Conservation (phyloP, 2,113 vertebrate species). For the Morone saxatilis region DNA sequence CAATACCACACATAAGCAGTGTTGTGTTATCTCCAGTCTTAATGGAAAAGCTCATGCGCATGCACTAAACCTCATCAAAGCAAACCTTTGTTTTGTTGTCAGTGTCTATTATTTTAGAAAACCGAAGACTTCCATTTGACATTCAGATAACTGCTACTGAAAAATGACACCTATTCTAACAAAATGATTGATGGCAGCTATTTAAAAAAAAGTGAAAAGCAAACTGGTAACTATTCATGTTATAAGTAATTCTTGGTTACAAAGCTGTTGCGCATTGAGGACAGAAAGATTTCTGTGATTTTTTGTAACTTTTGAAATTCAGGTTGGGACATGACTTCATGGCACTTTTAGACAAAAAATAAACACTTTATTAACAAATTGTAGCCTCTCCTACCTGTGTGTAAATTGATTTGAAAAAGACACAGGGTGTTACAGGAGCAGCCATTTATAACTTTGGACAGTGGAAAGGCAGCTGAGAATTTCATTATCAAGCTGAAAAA, state of each 20-base stretch:
- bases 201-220: not conserved
- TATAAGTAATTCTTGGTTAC: not conserved
- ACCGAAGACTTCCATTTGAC: constrained; percentile 27
- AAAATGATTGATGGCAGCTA: constrained; percentile 29
- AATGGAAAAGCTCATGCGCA: constrained; percentile 30
- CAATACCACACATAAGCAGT: not conserved
- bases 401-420: constrained; percentile 24
- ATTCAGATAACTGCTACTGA: constrained; percentile 19
- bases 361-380: constrained; percentile 4
- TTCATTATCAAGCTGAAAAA: constrained; percentile 38
- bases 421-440: not conserved
- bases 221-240: not conserved
- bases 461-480: not conserved
- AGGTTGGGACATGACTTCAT: not conserved
- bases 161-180: constrained; percentile 34
- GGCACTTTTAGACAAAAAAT: constrained; percentile 17
- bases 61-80: constrained; percentile 12
- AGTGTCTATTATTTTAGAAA: constrained; percentile 8
- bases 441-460: constrained; percentile 8
- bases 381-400: not conserved
- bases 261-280: not conserved
- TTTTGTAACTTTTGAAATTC: not conserved
- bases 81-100: constrained; percentile 34
- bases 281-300: not conserved
- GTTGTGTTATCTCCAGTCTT: not conserved